Percentiles rank a stretch among this genome's conserved stretches.
Conservation (phyloP, 1,140 invertebrate species). For the Solenopsis invicta region DNA sequence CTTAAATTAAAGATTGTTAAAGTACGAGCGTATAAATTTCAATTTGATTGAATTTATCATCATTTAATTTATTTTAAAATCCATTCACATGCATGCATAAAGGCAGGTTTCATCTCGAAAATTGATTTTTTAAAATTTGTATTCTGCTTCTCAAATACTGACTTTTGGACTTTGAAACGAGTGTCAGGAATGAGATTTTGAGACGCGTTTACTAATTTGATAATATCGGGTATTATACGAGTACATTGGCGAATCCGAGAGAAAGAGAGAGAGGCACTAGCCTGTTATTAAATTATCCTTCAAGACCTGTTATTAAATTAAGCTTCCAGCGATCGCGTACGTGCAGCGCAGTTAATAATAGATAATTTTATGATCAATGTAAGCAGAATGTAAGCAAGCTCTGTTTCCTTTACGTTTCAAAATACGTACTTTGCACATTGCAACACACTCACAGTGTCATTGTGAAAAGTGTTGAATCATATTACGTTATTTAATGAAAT, state of each 20-base stretch:
- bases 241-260: constrained; percentile 25
- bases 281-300: constrained; percentile 63
- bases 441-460: constrained; percentile 3
- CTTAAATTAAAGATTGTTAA: neutral
- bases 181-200: constrained; percentile 28
- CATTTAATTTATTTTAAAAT: constrained; percentile 3
- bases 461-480: neutral
- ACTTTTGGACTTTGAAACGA: neutral
- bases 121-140: neutral
- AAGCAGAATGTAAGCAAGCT: neutral
- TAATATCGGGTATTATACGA: constrained; percentile 62
- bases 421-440: neutral
- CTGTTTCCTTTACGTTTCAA: neutral
- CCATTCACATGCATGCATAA: neutral
- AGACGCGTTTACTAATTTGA: constrained; percentile 46
- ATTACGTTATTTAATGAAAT: neutral
- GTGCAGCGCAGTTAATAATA: constrained; percentile 25
- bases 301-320: constrained; percentile 63
- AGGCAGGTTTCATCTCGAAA: neutral
- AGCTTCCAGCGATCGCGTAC: constrained; percentile 38
- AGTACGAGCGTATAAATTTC: neutral
- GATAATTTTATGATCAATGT: constrained; percentile 53
- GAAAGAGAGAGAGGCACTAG: constrained; percentile 6
- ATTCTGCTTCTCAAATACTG: neutral
- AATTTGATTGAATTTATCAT: neutral